Evolutionary conservation across 2,888 invertebrate genomes (phyloP).

Genomic region (Mamestra brassicae): DNA sequence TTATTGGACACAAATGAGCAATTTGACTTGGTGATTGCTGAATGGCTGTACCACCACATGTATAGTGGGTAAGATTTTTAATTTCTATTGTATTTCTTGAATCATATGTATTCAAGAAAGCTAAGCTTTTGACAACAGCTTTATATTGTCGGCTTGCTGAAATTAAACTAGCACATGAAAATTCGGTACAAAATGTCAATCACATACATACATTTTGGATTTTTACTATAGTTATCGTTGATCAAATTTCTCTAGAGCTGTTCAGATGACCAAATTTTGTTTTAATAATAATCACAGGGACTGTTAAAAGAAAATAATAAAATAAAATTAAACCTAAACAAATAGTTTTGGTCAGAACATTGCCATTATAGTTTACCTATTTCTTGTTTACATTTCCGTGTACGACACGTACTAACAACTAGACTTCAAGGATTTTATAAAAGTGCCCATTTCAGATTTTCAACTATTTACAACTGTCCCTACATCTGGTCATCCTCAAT

Average conservation of each 20-base stretch:
- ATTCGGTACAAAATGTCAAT: too few relatives aligned
- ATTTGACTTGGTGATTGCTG: conserved; percentile 75
- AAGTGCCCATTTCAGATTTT: conserved; percentile 46
- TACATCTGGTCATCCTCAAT: conserved; percentile 72
- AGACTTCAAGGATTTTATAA: background rate
- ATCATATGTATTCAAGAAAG: too few relatives aligned
- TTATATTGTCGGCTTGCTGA: too few relatives aligned
- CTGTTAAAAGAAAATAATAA: background rate
- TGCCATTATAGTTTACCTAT: background rate
- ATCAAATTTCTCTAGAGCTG: background rate
- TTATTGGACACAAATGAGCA: conserved; percentile 69
- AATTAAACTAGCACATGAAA: too few relatives aligned
- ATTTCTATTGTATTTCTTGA: background rate
- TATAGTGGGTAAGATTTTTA: conserved; percentile 71
- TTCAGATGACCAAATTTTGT: background rate
- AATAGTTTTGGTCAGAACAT: background rate
- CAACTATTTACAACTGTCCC: conserved; percentile 67
- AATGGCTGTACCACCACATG: conserved; percentile 76
- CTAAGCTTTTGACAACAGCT: background rate
- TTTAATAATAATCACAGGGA: background rate
- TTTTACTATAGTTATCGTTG: too few relatives aligned
- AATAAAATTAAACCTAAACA: background rate
- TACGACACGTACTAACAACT: background rate
- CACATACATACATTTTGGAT: too few relatives aligned
- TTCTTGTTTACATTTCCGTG: background rate